Evolutionary conservation across 2,888 invertebrate species (phyloP).

Genomic region (Caenorhabditis angaria): DNA sequence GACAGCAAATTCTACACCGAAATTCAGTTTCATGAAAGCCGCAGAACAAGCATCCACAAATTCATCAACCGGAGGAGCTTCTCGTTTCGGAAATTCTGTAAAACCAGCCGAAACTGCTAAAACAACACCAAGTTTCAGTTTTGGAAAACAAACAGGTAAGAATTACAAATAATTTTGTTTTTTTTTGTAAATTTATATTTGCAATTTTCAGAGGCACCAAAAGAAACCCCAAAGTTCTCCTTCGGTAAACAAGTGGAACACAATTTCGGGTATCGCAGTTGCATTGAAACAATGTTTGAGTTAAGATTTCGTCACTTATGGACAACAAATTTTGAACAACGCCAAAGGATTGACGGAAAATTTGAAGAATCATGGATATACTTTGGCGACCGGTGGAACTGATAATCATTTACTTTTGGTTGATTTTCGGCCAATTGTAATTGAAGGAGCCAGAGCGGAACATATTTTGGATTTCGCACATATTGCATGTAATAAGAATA

Average conservation of each 20-base stretch:
- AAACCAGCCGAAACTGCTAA: constrained; percentile 8
- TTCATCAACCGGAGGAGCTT: constrained; percentile 10
- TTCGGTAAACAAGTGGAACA: constrained; percentile 75
- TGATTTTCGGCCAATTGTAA: constrained; percentile 80
- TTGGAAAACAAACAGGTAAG: not conserved
- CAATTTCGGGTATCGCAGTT: constrained; percentile 85
- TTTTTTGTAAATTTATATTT: no score
- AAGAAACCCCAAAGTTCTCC: not conserved
- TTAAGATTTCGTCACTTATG: constrained; percentile 85
- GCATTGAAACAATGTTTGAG: constrained; percentile 88
- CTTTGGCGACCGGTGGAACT: constrained; percentile 79
- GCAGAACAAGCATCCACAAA: constrained; percentile 2
- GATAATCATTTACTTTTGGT: constrained; percentile 91
- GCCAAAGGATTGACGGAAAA: constrained; percentile 82
- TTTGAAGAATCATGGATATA: constrained; percentile 81
- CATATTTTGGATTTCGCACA: constrained; percentile 86
- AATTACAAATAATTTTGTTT: no score
- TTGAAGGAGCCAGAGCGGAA: constrained; percentile 78
- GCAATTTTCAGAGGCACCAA: no score
- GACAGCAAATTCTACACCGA: no score
- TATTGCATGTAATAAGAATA: constrained; percentile 95
- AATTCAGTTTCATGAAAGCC: constrained; percentile 28
- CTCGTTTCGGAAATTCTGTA: constrained; percentile 22
- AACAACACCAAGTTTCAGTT: not conserved
- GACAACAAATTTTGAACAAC: constrained; percentile 84